Evolutionary conservation across 2,797 vertebrate genomes (phyloP).

Genomic region (Malacoraja senta): DNA sequence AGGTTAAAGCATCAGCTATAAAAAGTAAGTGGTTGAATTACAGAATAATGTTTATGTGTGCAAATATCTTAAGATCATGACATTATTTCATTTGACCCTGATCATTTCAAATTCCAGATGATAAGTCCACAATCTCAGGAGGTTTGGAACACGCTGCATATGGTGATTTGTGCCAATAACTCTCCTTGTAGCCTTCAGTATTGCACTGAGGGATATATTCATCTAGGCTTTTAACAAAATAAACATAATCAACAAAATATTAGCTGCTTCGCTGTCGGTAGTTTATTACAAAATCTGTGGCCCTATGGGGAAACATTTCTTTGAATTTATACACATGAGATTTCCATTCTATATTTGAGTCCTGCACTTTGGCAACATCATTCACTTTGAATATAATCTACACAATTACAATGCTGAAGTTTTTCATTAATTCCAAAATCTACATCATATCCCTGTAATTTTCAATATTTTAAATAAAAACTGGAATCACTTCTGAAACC

Average conservation of each 20-base stretch:
- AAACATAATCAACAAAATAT: conserved; percentile 28
- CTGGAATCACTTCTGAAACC: neutral
- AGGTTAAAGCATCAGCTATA: neutral
- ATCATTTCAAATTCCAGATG: neutral
- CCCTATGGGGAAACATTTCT: neutral
- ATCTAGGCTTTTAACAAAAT: neutral
- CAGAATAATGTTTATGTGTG: neutral
- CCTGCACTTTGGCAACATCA: neutral
- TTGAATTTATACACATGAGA: conserved; percentile 5
- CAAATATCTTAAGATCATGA: neutral
- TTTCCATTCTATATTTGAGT: neutral
- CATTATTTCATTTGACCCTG: neutral
- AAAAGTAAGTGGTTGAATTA: neutral
- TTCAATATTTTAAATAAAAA: neutral
- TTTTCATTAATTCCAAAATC: neutral
- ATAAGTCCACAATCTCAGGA: neutral
- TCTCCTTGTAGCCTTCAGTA: conserved; percentile 21
- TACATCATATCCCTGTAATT: neutral
- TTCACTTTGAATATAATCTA: conserved; percentile 8
- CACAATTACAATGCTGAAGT: neutral
- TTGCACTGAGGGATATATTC: neutral
- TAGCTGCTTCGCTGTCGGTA: conserved; percentile 11
- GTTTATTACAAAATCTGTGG: conserved; percentile 20
- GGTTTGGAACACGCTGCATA: neutral
- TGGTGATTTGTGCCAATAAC: neutral